Percentiles rank a stretch among this genome's conserved stretches.
Conservation (phyloP, 2,888 invertebrate genomes). For the Calephelis perditalis region DNA sequence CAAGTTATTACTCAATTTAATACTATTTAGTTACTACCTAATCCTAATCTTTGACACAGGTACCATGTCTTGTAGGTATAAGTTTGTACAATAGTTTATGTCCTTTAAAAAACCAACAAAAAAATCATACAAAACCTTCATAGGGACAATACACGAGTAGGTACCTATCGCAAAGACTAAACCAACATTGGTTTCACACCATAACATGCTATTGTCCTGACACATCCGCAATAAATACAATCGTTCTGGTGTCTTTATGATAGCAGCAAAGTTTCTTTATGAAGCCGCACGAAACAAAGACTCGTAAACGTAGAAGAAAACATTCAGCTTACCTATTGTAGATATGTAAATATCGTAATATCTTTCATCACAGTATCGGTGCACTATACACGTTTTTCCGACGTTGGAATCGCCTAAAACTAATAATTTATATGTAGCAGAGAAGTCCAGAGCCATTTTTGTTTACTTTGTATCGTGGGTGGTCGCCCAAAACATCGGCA, state of each 20-base stretch:
- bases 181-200: constrained; percentile 43
- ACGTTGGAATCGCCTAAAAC: constrained; percentile 94
- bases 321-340: constrained; percentile 86
- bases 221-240: constrained; percentile 20
- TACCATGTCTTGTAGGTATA: no score
- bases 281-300: constrained; percentile 59
- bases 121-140: no score
- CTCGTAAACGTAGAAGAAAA: constrained; percentile 55
- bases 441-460: constrained; percentile 89
- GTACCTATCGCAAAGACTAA: neutral
- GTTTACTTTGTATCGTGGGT: constrained; percentile 68
- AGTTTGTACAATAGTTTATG: no score
- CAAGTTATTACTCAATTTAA: no score
- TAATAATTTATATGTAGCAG: constrained; percentile 91
- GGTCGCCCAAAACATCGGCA: constrained; percentile 62
- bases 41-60: no score
- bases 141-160: no score
- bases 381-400: constrained; percentile 93
- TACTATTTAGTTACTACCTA: no score
- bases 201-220: constrained; percentile 36
- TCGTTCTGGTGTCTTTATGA: constrained; percentile 2
- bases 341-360: constrained; percentile 95
- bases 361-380: constrained; percentile 92
- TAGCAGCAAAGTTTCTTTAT: constrained; percentile 33
- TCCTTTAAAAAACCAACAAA: no score